phyloP scores from a whole-genome alignment of 2,113 vertebrate genomes.

The Sus scrofa region T2T-Sscrofa CM000826.6:139329001-139329500 shows the following conservation, averaged over 20 bases:
- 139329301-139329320: background rate
- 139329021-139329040: background rate
- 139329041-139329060: background rate
- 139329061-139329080: background rate
- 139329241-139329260: background rate
- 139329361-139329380: background rate
- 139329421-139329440: background rate
- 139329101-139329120: background rate
- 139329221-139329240: background rate
- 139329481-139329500: background rate
- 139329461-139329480: background rate
- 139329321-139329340: background rate
- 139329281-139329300: background rate
- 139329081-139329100: background rate
- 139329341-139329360: background rate
- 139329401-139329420: background rate
- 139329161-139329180: background rate
- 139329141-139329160: background rate
- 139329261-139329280: background rate
- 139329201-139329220: background rate
- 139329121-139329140: background rate
- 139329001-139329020: background rate
- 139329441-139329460: background rate
- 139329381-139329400: conserved; percentile 16
- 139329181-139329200: background rate